These are phyloP conservation scores for Ostrea edulis DNA, from an alignment of 1,140 invertebrate genomes.

Conservation along the genomic window DNA sequence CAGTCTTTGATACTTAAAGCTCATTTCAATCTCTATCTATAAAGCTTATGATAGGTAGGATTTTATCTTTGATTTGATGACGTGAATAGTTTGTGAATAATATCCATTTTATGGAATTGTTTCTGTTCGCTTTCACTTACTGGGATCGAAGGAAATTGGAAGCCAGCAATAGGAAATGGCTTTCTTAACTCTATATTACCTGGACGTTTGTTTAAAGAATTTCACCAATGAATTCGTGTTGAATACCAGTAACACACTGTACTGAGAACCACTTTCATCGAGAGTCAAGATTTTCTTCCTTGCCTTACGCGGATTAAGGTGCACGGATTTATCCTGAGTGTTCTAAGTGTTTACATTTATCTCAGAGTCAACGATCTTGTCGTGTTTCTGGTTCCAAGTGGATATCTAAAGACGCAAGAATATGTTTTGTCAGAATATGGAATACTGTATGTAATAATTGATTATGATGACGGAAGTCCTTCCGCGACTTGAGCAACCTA, in stretches of 20 bases:
- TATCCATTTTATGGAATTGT: neutral
- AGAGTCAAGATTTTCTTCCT: neutral
- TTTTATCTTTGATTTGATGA: neutral
- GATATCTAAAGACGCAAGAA: neutral
- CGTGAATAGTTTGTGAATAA: neutral
- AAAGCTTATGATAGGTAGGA: neutral
- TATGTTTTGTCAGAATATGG: neutral
- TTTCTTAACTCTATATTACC: neutral
- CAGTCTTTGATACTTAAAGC: neutral
- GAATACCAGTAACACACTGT: neutral
- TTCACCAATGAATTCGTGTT: neutral
- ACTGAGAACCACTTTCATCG: neutral
- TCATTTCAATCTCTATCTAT: neutral
- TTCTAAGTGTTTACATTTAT: neutral
- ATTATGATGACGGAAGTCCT: neutral
- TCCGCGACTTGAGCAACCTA: neutral
- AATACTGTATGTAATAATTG: neutral
- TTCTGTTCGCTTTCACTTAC: neutral
- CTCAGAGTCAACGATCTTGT: neutral
- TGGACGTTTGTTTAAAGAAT: neutral
- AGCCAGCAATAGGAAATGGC: neutral
- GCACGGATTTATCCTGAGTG: neutral
- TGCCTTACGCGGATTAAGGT: neutral
- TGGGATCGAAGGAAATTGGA: neutral
- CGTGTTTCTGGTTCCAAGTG: neutral